Percentiles rank a stretch among this genome's conserved stretches.
Evolutionary conservation across 2,888 invertebrate species (phyloP).

Genomic region (Cephus sareptanus): DNA sequence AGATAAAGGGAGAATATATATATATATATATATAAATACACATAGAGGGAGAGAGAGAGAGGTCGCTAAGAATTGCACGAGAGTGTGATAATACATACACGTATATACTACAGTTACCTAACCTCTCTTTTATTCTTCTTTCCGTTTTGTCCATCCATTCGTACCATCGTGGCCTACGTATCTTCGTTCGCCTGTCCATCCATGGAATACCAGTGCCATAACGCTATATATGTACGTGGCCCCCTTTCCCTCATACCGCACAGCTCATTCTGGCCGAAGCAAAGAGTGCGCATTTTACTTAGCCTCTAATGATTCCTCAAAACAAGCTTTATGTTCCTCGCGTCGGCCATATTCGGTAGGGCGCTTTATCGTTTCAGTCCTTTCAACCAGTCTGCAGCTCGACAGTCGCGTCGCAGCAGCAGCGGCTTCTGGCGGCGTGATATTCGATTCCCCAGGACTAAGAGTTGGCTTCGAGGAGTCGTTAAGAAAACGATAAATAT

Average conservation of each 20-base stretch:
- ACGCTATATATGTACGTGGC: not conserved
- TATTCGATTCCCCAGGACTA: not conserved
- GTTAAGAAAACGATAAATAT: not conserved
- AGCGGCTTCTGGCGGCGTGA: not conserved
- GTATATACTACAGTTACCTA: not conserved
- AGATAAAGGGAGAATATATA: no score
- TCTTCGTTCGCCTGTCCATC: not conserved
- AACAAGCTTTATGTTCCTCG: constrained; percentile 48
- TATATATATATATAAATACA: no score
- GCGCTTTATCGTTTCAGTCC: constrained; percentile 42
- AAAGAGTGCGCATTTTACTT: constrained; percentile 20
- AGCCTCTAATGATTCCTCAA: constrained; percentile 53
- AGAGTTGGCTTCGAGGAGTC: not conserved
- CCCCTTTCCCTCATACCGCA: not conserved
- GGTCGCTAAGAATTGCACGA: not conserved
- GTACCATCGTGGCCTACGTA: not conserved
- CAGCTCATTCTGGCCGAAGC: constrained; percentile 10
- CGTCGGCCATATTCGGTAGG: constrained; percentile 50
- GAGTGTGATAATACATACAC: not conserved
- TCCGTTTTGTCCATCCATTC: not conserved
- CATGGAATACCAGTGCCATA: not conserved
- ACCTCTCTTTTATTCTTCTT: not conserved
- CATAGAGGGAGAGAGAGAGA: not conserved
- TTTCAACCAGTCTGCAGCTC: constrained; percentile 37
- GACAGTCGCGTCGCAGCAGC: not conserved